phyloP scores from a whole-genome alignment of 2,113 vertebrate species.

The human (Homo sapiens) region DNA sequence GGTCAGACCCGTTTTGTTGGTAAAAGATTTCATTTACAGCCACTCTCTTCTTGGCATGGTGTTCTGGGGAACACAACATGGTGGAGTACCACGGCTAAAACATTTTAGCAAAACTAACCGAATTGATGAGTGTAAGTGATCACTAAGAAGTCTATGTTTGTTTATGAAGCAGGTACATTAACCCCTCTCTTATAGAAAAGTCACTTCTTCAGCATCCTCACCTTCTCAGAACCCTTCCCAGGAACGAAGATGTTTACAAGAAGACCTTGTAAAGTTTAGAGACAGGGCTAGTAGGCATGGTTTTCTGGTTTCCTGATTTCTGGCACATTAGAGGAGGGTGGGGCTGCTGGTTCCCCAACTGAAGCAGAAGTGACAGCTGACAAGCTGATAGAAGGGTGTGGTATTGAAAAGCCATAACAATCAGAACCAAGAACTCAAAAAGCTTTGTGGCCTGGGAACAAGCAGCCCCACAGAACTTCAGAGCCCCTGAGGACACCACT shows the following conservation, averaged over 20 bases:
- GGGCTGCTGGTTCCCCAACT: neutral
- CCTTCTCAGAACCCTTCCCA: neutral
- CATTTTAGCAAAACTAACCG: neutral
- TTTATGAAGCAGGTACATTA: neutral
- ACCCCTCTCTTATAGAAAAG: neutral
- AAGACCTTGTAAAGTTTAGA: neutral
- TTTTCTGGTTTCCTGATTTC: conserved; percentile 33
- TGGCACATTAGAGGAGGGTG: neutral
- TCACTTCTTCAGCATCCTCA: neutral
- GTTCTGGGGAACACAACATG: too few species aligned
- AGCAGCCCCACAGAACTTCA: neutral
- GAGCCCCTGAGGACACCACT: neutral
- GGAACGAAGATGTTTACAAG: neutral
- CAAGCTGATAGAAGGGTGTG: neutral
- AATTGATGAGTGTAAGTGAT: neutral
- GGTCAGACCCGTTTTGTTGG: neutral
- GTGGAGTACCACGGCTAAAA: neutral
- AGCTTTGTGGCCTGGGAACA: neutral
- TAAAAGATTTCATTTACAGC: neutral
- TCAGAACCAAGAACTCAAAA: neutral
- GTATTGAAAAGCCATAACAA: conserved; percentile 23
- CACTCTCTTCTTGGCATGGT: neutral
- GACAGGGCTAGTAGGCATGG: neutral
- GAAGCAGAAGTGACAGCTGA: neutral
- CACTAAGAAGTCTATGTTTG: neutral